phyloP scores from a whole-genome alignment of 2,797 vertebrate genomes.

The Chaenodraco wilsoni region DNA sequence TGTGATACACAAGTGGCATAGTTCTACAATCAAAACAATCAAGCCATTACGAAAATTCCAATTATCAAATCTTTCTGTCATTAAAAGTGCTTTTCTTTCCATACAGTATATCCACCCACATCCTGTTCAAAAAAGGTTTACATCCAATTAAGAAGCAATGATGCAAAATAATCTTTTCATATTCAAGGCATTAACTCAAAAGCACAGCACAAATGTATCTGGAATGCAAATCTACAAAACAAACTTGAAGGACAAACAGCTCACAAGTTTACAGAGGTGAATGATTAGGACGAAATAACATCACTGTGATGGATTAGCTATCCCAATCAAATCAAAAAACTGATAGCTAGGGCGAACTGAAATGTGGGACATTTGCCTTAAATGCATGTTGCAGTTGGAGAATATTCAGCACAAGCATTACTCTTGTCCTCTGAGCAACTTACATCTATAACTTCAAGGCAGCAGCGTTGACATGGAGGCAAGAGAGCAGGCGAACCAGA shows the following conservation, averaged over 20 bases:
- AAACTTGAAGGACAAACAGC: neutral
- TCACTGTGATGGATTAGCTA: conserved; percentile 11
- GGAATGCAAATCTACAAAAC: neutral
- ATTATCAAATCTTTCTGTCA: no score
- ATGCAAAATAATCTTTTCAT: no score
- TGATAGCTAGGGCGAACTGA: conserved; percentile 2
- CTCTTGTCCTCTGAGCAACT: conserved; percentile 1
- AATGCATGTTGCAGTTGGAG: conserved; percentile 1
- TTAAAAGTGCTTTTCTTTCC: no score
- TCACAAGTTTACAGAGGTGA: neutral
- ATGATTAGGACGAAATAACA: neutral
- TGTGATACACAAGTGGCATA: no score
- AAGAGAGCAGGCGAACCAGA: conserved; percentile 28
- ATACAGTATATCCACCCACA: no score
- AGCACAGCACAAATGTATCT: no score
- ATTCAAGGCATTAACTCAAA: no score
- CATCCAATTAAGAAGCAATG: no score
- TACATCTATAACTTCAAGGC: neutral
- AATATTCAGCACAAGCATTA: conserved; percentile 11
- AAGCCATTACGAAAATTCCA: no score
- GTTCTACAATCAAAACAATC: no score
- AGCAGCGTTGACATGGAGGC: conserved; percentile 29
- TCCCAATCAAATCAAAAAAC: conserved; percentile 12
- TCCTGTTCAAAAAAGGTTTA: no score
- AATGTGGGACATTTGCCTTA: neutral